Percentiles rank a stretch among this genome's conserved stretches.
Conservation (phyloP, 2,888 invertebrate species). For the Apodemia hepburni region DNA sequence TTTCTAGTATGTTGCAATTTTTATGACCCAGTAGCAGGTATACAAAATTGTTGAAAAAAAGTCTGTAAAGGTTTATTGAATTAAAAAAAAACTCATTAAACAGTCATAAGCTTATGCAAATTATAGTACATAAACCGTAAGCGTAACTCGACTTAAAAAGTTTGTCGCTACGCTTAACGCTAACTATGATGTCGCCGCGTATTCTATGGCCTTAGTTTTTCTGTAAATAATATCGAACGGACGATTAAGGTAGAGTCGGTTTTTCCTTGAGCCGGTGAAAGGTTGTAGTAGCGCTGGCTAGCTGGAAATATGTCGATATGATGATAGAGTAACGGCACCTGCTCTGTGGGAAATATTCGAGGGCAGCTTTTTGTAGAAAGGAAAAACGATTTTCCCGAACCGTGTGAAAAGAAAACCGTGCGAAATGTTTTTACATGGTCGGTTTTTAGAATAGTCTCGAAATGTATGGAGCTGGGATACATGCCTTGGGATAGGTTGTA, state of each 20-base stretch:
- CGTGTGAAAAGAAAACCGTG: slow-evolving; percentile 20
- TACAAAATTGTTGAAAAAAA: too few species aligned
- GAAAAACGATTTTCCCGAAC: slow-evolving; percentile 33
- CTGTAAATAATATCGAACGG: slow-evolving; percentile 66
- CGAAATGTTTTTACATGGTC: not conserved
- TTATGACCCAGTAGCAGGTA: too few species aligned
- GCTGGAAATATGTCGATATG: slow-evolving; percentile 67
- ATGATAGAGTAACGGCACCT: slow-evolving; percentile 56
- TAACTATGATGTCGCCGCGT: slow-evolving; percentile 33
- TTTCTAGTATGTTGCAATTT: too few species aligned
- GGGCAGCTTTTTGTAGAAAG: slow-evolving; percentile 46
- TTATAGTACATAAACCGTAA: too few species aligned
- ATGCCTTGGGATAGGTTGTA: too few species aligned
- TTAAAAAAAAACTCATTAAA: too few species aligned
- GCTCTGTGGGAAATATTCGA: slow-evolving; percentile 40
- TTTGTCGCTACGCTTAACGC: slow-evolving; percentile 9
- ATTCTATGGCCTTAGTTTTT: slow-evolving; percentile 58
- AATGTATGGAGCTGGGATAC: not conserved
- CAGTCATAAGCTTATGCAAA: too few species aligned
- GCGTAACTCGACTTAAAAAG: not conserved
- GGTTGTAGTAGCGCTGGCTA: slow-evolving; percentile 59
- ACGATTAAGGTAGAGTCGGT: slow-evolving; percentile 70
- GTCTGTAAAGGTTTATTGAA: too few species aligned
- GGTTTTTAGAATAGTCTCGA: slow-evolving; percentile 2
- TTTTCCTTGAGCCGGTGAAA: slow-evolving; percentile 72